Base-by-base conservation (phyloP, 2,797 vertebrate genomes). In the Acrossocheilus wenchowensis region DNA sequence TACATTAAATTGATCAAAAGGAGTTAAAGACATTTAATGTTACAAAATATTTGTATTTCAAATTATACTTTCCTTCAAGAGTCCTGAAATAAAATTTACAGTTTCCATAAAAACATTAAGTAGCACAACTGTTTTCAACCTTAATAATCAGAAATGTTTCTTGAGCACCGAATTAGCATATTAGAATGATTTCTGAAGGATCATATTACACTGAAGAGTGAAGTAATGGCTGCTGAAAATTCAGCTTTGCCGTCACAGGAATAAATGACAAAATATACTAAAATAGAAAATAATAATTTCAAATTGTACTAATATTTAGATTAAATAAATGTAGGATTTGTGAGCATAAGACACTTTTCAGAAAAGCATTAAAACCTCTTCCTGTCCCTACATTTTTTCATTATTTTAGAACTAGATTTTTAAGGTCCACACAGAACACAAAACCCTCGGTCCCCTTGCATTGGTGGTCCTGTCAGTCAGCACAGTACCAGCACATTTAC, bases 381-480 rank as follows among this genome's bases (percentile, higher is more conserved):
- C 21, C 34, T 14, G 30, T 21, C 48, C 48, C 45, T 17, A 52
- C 30, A n/a, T 36, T 41, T 60, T 54, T 21, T 6, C 74, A 4
- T 77, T 57, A 23, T 23, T 8, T 60, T 78, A 41, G 7, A 39
- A 39, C 34, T 23, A n/a, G 19, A 36, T 11, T 41, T 43, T 43
- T 72, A n/a, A 72, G 9, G 21, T 43, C 21, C n/a, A 26, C 41
- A 79, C 39, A 43, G 23, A 19, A 34, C 30, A 64, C 39, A 45
- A 78, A 79, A 48, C 19, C 30, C 34, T 41, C 10, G 26, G 26
- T 26, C 26, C 26, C 26, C 26, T 26, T 26, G 2, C 34, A 39
- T n/a, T 82, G 80, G 66, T 50, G 62, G 43, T 57, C 48, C 26
- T 74, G 54, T 73, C 81, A 45, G 9, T 74, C 69, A 48, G n/a